Evolutionary conservation across 2,797 vertebrate genomes (phyloP).

Genomic region (Chromis chromis): DNA sequence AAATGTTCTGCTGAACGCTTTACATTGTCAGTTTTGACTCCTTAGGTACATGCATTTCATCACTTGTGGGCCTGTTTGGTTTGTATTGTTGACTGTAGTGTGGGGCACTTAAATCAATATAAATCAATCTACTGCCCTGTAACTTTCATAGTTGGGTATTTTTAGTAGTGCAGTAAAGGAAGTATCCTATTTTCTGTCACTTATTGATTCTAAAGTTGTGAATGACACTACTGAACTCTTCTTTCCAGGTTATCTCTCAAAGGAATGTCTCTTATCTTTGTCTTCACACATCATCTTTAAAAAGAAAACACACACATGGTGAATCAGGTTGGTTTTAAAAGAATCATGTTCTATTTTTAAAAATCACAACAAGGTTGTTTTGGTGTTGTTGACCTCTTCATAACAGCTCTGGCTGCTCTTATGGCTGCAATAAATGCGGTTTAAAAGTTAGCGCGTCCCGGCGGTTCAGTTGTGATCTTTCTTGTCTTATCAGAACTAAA

Average conservation of each 20-base stretch:
- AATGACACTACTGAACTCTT: conserved; percentile 39
- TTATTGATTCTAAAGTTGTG: conserved; percentile 8
- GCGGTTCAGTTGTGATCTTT: conserved; percentile 42
- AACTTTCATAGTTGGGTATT: neutral
- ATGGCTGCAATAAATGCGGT: conserved; percentile 58
- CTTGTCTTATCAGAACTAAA: conserved; percentile 61
- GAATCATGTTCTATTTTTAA: conserved; percentile 29
- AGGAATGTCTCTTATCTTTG: conserved; percentile 75
- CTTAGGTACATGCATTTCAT: neutral
- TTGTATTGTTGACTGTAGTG: neutral
- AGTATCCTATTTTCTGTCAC: neutral
- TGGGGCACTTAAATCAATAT: conserved; percentile 13
- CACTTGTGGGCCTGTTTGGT: neutral
- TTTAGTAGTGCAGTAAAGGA: conserved; percentile 14
- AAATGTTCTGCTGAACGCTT: neutral
- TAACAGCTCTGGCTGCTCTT: conserved; percentile 12
- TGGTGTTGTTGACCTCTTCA: conserved; percentile 23
- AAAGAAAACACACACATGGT: conserved; percentile 3
- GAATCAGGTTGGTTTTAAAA: neutral
- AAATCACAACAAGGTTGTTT: conserved; percentile 28
- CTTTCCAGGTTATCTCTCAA: conserved; percentile 59
- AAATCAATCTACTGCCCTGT: conserved; percentile 1
- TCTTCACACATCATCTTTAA: conserved; percentile 38
- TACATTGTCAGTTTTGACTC: neutral
- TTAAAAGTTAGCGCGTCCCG: conserved; percentile 13